Base-by-base conservation (phyloP, 2,888 invertebrate species). In the Neria commutata region DNA sequence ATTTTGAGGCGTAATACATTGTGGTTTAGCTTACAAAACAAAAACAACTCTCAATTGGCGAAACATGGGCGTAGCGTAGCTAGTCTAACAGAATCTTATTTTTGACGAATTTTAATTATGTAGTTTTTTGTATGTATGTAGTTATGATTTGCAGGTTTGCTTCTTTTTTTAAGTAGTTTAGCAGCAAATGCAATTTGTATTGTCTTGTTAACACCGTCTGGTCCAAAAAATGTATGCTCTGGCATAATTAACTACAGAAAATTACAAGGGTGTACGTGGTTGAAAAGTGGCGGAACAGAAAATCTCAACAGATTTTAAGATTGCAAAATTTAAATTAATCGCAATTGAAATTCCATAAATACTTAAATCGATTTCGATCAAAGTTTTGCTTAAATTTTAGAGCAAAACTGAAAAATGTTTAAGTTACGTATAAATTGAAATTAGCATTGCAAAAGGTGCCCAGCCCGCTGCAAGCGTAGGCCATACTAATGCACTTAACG, bases 151-250 rank as follows among this genome's bases (percentile, higher is more conserved):
- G n/a, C n/a, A n/a, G n/a, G n/a, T n/a, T n/a, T n/a, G 29, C 5
- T 29, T 29, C 29, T 29, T 29, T 29, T 53, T 52, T 48, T 57
- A 52, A 21, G 37, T 17, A 56, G 46, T 59, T 61, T 61, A 55
- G 33, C 56, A 61, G 56, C 63, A 60, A 54, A 50, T 61, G 54
- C 19, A n/a, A 55, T 54, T 65, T 67, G 67, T 69, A 69, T 69
- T 69, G 69, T 69, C 69, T 66, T 68, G 67, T 69, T 67, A 69
- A 68, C 67, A 69, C 67, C 67, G 60, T 67, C 66, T 69, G 69
- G 69, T 69, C 69, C 69, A 67, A 69, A 66, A 65, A 60, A 66
- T 65, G 57, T 58, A 34, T 61, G 26, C 47, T 54, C 42, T 14
- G 37, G 25, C 23, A 34, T 48, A 29, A n/a, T n/a, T n/a, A n/a